Evolutionary conservation across 2,797 vertebrate genomes (phyloP), one percentile per base, ranked within the genome.

Genomic region (Lepilemur ruficaudatus): DNA sequence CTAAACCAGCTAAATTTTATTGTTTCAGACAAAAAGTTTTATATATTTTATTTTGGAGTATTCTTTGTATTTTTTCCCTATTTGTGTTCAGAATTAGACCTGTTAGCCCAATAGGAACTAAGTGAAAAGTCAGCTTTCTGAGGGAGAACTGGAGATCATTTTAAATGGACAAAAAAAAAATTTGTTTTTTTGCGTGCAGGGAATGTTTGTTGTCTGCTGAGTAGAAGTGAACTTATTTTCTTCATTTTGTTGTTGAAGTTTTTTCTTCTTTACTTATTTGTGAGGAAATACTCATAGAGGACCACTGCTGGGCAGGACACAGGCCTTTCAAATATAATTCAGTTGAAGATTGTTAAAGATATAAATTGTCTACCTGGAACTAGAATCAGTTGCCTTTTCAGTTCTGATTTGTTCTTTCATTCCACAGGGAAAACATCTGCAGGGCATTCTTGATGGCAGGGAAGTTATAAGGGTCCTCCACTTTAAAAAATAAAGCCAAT

Each of bases 1-100:
- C 95, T 95, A 81, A 55, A 95, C 92, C 96, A 81, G 97, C 97
- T 97, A 93, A 98, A 97, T 96, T 96, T 52, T 85, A 92, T 98
- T 98, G 94, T 98, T 98, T 97, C 90, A 94, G 95, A 79, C 55
- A 63, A 61, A 91, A 89, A 69, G 22, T 2, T 85, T 91, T 97
- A 76, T 41, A 52, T 75, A 93, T 97, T 97, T 97, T 91, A 97
- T 98, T 95, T 90, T 96, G 85, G 94, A 96, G 75, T 95, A 93
- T 97, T 96, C 23, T 38, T 94, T 92, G 59, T 67, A 18, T 61
- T 76, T 55, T 73, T 38, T 69, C 35, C 32, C 46, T 65, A 2
- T 69, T 84, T 81, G 57, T 65, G 90, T 78, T 90, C 61, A 28
- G 35, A 90, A 93, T 25, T 84, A 76, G 69, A 81, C 43, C 50